Conservation (phyloP, 2,888 invertebrate genomes). For the Clistopyga incitator region DNA sequence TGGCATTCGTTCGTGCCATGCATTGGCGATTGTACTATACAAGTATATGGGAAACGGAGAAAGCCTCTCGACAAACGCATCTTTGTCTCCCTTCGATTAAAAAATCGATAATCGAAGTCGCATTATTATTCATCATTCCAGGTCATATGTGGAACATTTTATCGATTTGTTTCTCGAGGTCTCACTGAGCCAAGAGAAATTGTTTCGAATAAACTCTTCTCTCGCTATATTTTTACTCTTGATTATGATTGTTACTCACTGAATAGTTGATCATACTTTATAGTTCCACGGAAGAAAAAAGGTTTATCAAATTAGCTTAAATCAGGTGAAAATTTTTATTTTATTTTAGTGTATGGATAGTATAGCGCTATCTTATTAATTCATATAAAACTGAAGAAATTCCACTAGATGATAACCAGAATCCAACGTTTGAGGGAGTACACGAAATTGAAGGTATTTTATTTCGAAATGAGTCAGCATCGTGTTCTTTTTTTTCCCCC, state of each 20-base stretch:
- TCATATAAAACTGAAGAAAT: too few relatives aligned
- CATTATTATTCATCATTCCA: neutral
- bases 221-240: neutral
- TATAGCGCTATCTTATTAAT: too few relatives aligned
- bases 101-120: neutral
- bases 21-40: constrained; percentile 28
- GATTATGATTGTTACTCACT: neutral
- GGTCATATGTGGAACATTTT: neutral
- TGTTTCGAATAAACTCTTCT: neutral
- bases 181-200: neutral
- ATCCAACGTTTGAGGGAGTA: too few relatives aligned
- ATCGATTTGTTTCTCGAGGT: neutral
- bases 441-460: too few relatives aligned
- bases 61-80: constrained; percentile 12
- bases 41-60: constrained; percentile 8
- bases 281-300: too few relatives aligned
- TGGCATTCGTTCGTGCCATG: constrained; percentile 51
- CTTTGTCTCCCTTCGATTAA: constrained; percentile 13
- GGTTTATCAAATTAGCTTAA: too few relatives aligned
- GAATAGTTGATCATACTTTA: too few relatives aligned
- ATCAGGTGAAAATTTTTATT: too few relatives aligned
- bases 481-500: too few relatives aligned
- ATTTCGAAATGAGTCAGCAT: too few relatives aligned
- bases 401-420: too few relatives aligned
- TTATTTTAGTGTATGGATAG: too few relatives aligned